These are phyloP conservation scores for Drosophila mettleri DNA, from an alignment of 2,888 invertebrate species.

Conservation along the genomic window DNA sequence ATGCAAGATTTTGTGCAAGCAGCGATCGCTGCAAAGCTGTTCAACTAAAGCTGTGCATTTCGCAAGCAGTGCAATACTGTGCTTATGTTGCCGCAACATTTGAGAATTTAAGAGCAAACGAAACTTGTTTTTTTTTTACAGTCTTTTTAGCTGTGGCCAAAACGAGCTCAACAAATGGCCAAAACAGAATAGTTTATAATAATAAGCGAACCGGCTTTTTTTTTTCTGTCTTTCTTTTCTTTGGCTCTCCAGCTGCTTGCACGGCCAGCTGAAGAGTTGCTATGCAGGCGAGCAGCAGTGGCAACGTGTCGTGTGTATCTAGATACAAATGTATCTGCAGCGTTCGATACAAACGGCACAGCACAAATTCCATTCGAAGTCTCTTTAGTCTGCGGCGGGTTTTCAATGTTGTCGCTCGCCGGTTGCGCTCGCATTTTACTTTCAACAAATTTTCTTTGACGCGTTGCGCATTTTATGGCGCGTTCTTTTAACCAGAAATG, in stretches of 20 bases:
- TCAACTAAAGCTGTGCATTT: background rate
- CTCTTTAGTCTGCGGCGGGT: conserved; percentile 73
- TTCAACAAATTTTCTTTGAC: conserved; percentile 8
- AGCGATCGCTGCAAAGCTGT: conserved; percentile 13
- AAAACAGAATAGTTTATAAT: conserved; percentile 38
- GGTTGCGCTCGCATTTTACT: conserved; percentile 37
- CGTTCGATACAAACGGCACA: conserved; percentile 67
- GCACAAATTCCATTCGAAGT: conserved; percentile 46
- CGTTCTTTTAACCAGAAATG: conserved; percentile 40
- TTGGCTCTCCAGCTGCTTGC: conserved; percentile 45
- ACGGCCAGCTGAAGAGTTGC: conserved; percentile 38
- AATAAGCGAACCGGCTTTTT: conserved; percentile 69
- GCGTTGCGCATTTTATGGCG: conserved; percentile 53
- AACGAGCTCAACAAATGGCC: conserved; percentile 20
- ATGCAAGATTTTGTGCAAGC: background rate
- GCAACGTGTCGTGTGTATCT: conserved; percentile 37
- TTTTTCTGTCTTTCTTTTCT: background rate
- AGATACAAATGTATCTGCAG: conserved; percentile 77
- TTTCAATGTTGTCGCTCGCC: conserved; percentile 67
- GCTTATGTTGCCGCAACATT: conserved; percentile 61
- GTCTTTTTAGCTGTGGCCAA: conserved; percentile 2
- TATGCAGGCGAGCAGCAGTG: conserved; percentile 11
- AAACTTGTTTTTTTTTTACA: conserved; percentile 39
- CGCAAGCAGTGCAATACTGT: conserved; percentile 14
- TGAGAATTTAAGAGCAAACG: conserved; percentile 55